A percentile compares a stretch with the other conserved stretches of the same genome.
These are phyloP conservation scores for Siniperca knerii DNA, from an alignment of 2,113 vertebrate species.

Conservation along the genomic window DNA sequence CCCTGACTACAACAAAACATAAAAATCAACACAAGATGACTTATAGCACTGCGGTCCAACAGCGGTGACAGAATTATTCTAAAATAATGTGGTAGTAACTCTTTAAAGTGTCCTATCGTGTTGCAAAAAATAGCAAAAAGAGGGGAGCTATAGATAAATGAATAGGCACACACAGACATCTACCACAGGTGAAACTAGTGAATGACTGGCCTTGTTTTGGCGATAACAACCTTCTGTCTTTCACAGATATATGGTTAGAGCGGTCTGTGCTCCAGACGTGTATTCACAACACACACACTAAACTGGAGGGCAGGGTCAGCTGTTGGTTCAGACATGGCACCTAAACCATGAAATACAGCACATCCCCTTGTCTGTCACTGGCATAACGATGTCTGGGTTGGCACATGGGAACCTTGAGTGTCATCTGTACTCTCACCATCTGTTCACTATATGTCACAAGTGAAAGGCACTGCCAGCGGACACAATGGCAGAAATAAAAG, in stretches of 20 bases:
- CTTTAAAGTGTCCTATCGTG: background rate
- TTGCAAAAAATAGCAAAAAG: background rate
- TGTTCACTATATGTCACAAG: slow-evolving; percentile 42
- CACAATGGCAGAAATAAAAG: background rate
- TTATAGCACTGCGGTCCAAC: background rate
- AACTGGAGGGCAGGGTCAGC: slow-evolving; percentile 42
- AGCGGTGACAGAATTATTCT: background rate
- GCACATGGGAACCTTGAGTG: slow-evolving; percentile 47
- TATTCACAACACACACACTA: slow-evolving; percentile 21
- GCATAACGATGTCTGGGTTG: slow-evolving; percentile 32
- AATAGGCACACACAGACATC: background rate
- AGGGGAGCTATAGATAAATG: background rate
- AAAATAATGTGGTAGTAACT: background rate
- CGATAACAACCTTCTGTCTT: slow-evolving; percentile 28
- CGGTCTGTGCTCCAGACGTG: slow-evolving; percentile 22
- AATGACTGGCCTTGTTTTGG: slow-evolving; percentile 33
- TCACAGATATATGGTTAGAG: slow-evolving; percentile 24
- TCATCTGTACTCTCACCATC: slow-evolving; percentile 51
- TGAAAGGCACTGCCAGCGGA: background rate
- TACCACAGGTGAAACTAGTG: slow-evolving; percentile 34
- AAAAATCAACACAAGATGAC: background rate
- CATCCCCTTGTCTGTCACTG: slow-evolving; percentile 42
- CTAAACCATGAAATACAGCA: slow-evolving; percentile 50
- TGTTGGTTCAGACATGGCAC: slow-evolving; percentile 48
- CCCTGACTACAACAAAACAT: background rate